Evolutionary conservation across 2,113 vertebrate genomes (phyloP).

Genomic region (Halcyon senegalensis): DNA sequence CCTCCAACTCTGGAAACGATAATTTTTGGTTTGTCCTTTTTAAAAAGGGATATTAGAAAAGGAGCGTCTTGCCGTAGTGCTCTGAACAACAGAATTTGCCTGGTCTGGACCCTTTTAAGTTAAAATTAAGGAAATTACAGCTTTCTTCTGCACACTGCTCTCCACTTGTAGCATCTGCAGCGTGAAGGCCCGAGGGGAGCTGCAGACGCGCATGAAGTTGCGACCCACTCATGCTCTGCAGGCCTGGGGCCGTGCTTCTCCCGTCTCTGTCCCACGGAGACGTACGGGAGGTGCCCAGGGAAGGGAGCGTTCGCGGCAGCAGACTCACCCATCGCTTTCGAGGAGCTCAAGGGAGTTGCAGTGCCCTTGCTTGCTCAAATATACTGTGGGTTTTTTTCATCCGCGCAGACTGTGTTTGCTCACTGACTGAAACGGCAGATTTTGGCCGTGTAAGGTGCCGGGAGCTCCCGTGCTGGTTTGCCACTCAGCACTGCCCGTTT

Average conservation of each 20-base stretch:
- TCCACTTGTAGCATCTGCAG: neutral
- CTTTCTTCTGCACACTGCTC: neutral
- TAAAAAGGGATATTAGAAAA: neutral
- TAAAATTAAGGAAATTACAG: neutral
- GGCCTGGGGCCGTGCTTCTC: neutral
- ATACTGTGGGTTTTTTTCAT: neutral
- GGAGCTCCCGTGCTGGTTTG: neutral
- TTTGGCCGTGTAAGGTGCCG: neutral
- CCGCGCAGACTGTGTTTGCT: neutral
- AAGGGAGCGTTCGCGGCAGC: neutral
- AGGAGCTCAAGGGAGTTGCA: neutral
- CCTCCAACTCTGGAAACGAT: neutral
- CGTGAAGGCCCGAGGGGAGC: neutral
- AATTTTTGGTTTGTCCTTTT: neutral
- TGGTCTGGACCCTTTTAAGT: neutral
- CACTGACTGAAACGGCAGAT: neutral
- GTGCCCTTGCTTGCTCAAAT: no score
- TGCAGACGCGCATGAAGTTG: neutral
- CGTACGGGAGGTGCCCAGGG: rapidly evolving
- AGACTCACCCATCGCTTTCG: rapidly evolving
- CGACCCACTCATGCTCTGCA: rapidly evolving
- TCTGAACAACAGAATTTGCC: neutral
- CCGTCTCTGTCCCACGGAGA: rapidly evolving
- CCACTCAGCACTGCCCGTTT: neutral
- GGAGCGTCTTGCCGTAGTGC: neutral